Conservation (phyloP, 2,888 invertebrate species). For the Caenorhabditis afra region DNA sequence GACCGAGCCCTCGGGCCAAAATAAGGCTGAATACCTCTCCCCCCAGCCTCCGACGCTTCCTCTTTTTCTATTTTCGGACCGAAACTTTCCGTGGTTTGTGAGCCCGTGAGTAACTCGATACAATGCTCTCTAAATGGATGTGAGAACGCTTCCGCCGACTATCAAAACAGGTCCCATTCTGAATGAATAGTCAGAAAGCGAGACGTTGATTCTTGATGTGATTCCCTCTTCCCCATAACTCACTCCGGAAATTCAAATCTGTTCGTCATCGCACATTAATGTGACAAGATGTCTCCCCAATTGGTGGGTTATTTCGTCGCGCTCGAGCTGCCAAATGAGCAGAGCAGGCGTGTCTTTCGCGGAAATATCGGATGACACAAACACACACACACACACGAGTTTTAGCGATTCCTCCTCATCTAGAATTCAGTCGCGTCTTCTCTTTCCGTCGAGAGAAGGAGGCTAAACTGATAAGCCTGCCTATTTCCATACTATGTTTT, state of each 20-base stretch:
- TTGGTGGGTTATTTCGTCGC: constrained; percentile 9
- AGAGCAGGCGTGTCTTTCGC: constrained; percentile 14
- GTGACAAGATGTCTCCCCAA: constrained; percentile 25
- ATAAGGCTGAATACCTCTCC: background rate
- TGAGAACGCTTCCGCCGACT: constrained; percentile 14
- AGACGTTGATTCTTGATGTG: background rate
- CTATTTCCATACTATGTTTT: constrained; percentile 27
- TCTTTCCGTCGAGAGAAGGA: background rate
- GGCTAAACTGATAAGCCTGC: constrained; percentile 4
- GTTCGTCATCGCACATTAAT: constrained; percentile 18
- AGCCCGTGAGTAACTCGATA: constrained; percentile 23
- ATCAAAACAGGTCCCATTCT: background rate
- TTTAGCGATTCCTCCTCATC: constrained; percentile 28
- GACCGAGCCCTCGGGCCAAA: constrained; percentile 20
- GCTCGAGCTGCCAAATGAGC: no score
- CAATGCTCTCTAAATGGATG: constrained; percentile 25
- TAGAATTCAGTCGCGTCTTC: constrained; percentile 26
- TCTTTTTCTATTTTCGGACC: constrained; percentile 29
- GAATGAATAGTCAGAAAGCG: background rate
- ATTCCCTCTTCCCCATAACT: constrained; percentile 4
- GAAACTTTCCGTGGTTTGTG: constrained; percentile 18
- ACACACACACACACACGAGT: no score
- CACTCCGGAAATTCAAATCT: constrained; percentile 12
- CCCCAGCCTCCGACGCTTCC: constrained; percentile 1
- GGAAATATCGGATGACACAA: constrained; percentile 47